These are phyloP conservation scores for Tipula vernalis DNA, from an alignment of 2,888 invertebrate species.

Conservation along the genomic window DNA sequence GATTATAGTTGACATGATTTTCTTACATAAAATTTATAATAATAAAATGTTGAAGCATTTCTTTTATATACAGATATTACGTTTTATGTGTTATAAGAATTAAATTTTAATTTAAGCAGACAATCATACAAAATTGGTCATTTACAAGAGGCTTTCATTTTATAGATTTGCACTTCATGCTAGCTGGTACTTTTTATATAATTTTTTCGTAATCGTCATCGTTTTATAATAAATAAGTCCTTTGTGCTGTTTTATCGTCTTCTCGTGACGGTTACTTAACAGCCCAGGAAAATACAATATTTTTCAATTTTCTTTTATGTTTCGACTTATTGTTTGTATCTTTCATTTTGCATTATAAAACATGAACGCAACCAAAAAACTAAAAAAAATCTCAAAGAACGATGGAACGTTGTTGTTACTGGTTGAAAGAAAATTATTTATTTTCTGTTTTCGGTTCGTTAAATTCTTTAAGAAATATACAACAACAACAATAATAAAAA, in stretches of 20 bases:
- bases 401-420: neutral
- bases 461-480: neutral
- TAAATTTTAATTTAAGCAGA: neutral
- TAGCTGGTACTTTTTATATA: neutral
- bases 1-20: neutral
- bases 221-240: neutral
- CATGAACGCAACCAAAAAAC: neutral
- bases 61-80: neutral
- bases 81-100: neutral
- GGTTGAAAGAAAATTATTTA: neutral
- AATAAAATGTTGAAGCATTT: no score
- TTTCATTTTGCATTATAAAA: neutral
- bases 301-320: neutral
- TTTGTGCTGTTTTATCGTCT: neutral
- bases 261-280: neutral
- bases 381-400: neutral
- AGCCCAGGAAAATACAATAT: neutral
- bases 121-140: neutral
- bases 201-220: neutral
- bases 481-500: neutral
- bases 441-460: neutral
- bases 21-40: neutral
- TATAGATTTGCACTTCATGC: neutral
- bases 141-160: neutral
- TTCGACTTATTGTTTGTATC: neutral